These are phyloP conservation scores for Embiotoca jacksoni DNA, from an alignment of 2,113 vertebrate species.

Conservation along the genomic window DNA sequence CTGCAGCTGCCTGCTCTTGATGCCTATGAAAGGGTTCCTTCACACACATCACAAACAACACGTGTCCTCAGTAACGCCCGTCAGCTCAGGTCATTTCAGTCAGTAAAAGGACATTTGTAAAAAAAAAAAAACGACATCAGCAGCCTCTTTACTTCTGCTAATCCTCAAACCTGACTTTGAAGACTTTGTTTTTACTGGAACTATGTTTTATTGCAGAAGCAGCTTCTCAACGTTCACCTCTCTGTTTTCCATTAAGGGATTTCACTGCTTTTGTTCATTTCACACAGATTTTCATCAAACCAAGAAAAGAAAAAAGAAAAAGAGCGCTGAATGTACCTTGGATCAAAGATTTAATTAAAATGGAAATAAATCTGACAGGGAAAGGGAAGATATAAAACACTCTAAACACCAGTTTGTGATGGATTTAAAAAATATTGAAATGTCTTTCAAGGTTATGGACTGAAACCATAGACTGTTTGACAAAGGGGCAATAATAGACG, in stretches of 20 bases:
- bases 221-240: background rate
- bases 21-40: slow-evolving; percentile 14
- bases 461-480: too few species aligned
- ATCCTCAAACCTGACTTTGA: too few species aligned
- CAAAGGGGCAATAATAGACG: too few species aligned
- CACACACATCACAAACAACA: slow-evolving; percentile 1
- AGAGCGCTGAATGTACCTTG: too few species aligned
- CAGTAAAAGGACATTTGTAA: background rate
- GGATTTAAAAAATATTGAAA: too few species aligned
- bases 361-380: background rate
- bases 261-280: background rate
- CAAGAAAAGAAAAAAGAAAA: background rate
- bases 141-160: too few species aligned
- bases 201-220: background rate
- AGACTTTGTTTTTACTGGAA: background rate
- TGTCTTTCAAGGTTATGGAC: too few species aligned
- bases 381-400: too few species aligned
- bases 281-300: background rate
- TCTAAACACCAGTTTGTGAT: too few species aligned
- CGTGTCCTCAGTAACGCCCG: background rate
- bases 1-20: slow-evolving; percentile 40
- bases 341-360: background rate
- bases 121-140: too few species aligned
- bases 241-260: background rate
- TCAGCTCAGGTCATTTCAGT: background rate